Base-by-base conservation (phyloP, 2,113 vertebrate genomes). In the Ornithorhynchus anatinus region DNA sequence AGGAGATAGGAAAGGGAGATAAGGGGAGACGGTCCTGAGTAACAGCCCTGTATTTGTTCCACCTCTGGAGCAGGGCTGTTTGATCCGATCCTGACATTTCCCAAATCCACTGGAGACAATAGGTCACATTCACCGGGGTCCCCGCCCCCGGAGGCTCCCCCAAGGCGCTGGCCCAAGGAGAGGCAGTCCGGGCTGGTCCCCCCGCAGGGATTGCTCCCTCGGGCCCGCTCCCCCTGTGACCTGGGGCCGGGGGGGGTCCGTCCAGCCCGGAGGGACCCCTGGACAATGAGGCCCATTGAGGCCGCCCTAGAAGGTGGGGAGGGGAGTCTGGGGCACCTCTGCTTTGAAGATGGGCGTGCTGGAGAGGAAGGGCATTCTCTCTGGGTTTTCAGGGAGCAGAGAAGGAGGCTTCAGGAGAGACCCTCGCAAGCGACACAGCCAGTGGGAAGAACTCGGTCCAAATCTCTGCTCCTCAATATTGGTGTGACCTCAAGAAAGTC, bases 1-100 rank as follows among this genome's bases (percentile, higher is more conserved):
- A 85, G 87, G 77, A 93, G 94, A 94, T 94, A 94, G 91, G 82
- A 81, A 1, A 84, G 53, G 72, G 68, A 93, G 94, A 94, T 94
- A 94, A 94, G 91, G 76, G 81, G 32, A 77, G 72, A 92, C 86
- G 85, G 85, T 84, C 86, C 89, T 90, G 92, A 84, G 92, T 90
- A 78, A 89, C 88, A 87, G 91, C 80, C 73, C 88, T 91, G 89
- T 92, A 78, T 92, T 88, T 89, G 87, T 88, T 91, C 90, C 86
- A 82, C 73, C 67, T 39, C 64, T 17, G 79, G 61, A 80, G 72
- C 54, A 86, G 84, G 68, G 66, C 80, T 51, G 88, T 93, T 92
- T 94, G 92, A 94, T 94, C 91, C 68, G 80, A 88, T 81, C 39
- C 77, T 53, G 88, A 81, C 40, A 90, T 86, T 92, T 87, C 71